Evolutionary conservation across 2,888 invertebrate genomes (phyloP).

Genomic region (Rhimphoctona megacephalus): DNA sequence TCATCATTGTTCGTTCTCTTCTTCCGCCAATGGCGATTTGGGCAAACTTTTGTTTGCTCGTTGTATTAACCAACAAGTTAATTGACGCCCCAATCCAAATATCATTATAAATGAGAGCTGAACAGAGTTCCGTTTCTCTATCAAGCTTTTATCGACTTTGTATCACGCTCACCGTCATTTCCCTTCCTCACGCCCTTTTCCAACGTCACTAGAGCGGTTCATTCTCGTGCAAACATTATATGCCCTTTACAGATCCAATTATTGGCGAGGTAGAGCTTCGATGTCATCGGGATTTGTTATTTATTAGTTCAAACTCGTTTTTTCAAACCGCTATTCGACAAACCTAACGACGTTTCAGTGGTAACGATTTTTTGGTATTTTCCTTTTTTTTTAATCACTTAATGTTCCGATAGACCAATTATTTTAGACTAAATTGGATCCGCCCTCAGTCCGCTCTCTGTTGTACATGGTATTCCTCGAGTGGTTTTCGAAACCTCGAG

Average conservation of each 20-base stretch:
- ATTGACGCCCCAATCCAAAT: constrained; percentile 76
- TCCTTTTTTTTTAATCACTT: constrained; percentile 50
- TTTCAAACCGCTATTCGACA: constrained; percentile 23
- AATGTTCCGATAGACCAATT: constrained; percentile 62
- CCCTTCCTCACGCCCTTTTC: constrained; percentile 39
- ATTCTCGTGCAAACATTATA: constrained; percentile 70
- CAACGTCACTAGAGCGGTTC: constrained; percentile 42
- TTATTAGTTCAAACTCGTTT: constrained; percentile 41
- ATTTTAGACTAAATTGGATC: constrained; percentile 65
- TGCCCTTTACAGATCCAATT: constrained; percentile 70
- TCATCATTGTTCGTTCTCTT: constrained; percentile 62
- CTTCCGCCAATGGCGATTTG: constrained; percentile 54
- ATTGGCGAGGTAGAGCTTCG: constrained; percentile 48
- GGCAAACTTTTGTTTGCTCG: constrained; percentile 70
- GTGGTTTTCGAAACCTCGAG: constrained; percentile 14
- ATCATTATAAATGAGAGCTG: constrained; percentile 74
- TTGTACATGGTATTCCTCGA: constrained; percentile 17
- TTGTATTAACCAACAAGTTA: constrained; percentile 75
- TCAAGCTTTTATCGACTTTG: constrained; percentile 65
- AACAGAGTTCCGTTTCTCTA: constrained; percentile 49
- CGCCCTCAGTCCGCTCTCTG: constrained; percentile 4
- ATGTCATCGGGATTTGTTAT: constrained; percentile 58
- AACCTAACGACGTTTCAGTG: constrained; percentile 32
- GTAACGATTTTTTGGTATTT: constrained; percentile 28
- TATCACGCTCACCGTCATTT: constrained; percentile 53